Evolutionary conservation across 2,888 invertebrate genomes (phyloP), one percentile per base, ranked within the genome.

Genomic region (Pecten maximus): DNA sequence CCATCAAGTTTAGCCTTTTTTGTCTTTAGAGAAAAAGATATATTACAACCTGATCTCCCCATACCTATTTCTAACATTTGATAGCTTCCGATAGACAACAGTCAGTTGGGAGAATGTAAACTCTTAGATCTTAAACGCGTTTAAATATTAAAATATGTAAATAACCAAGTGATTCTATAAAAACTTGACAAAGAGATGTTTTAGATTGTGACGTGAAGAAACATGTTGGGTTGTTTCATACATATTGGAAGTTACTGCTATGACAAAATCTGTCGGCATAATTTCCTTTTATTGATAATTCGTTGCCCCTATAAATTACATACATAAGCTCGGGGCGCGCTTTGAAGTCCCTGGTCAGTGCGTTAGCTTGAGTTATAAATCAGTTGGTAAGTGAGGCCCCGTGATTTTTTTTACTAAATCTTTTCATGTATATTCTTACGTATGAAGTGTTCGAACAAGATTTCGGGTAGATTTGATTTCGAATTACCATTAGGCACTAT

Each of bases 91-190:
- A 94, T 93, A 93, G 93, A 74, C 93, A 94, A 94, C 94, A 92
- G 91, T 91, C 92, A 93, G 94, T 95, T 92, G 93, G 94, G 95
- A 95, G 95, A 95, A 93, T 94, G 91, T 91, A 86, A 87, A 92
- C 92, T 91, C 94, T 95, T 94, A 92, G 92, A 94, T 93, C 92
- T 94, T 92, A 74, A 74, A 74, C 35, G 74, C 15, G 74, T 74
- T 74, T 74, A 35, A 74, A 74, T 74, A 74, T 74, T 74, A 35
- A 74, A 74, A 74, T 74, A 74, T 74, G 74, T 19, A 74, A 74
- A 74, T 74, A 74, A 74, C 74, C 35, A 74, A 74, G 35, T 35
- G 74, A 74, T 74, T 74, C 28, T 35, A 35, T 74, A 74, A 74
- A 74, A 74, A 74, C 74, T 74, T 35, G 74, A 74, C 74, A 74